phyloP scores from a whole-genome alignment of 2,888 invertebrate species.

The Dicyrtoma fusca region DNA sequence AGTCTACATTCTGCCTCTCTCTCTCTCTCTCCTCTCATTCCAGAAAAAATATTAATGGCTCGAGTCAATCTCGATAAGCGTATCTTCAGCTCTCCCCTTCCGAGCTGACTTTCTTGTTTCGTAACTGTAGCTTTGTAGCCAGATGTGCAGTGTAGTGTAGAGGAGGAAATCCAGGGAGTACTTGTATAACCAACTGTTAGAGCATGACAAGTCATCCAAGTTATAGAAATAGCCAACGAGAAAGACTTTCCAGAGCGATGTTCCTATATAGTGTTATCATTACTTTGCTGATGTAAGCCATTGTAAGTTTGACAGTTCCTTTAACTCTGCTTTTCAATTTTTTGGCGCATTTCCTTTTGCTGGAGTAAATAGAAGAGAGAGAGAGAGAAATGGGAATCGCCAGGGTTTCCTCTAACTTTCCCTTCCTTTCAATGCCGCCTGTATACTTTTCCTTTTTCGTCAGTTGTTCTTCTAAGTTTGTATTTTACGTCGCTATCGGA shows the following conservation, averaged over 20 bases:
- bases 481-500: too few species aligned
- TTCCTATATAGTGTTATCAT: neutral
- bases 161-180: too few species aligned
- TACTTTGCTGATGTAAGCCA: neutral
- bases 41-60: too few species aligned
- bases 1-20: too few species aligned
- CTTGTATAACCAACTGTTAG: slow-evolving; percentile 9
- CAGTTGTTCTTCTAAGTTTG: too few species aligned
- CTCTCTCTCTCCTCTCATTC: too few species aligned
- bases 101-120: neutral
- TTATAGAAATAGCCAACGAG: slow-evolving; percentile 20
- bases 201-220: slow-evolving; percentile 10
- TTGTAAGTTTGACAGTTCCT: slow-evolving; percentile 28
- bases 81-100: neutral
- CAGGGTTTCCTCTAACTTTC: too few species aligned
- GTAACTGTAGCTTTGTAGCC: neutral
- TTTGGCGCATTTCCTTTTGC: slow-evolving; percentile 26
- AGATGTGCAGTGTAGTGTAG: too few species aligned
- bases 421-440: too few species aligned
- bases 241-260: slow-evolving; percentile 6
- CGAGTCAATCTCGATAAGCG: too few species aligned
- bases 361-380: neutral
- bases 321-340: slow-evolving; percentile 28
- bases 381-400: neutral
- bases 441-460: too few species aligned